phyloP scores from a whole-genome alignment of 30 jellyfish, hydroid and myxozoan genomes.

The Aurelia aurita complex sp. Pacific region DNA sequence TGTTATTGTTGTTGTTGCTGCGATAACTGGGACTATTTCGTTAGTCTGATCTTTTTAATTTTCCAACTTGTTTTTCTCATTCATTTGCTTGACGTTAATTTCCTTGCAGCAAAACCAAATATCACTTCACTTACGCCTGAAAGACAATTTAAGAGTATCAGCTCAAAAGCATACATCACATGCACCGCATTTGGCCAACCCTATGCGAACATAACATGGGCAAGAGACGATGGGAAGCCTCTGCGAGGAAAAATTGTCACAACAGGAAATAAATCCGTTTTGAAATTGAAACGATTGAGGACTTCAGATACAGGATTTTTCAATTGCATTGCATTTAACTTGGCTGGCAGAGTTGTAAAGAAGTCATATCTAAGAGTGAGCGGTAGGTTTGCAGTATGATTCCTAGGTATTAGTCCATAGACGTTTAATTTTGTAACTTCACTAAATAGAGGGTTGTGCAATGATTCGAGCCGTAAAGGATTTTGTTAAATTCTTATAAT shows the following conservation, averaged over 20 bases:
- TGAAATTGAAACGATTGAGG: conserved; percentile 33
- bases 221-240: conserved; percentile 24
- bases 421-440: too few relatives aligned
- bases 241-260: conserved; percentile 1
- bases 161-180: conserved; percentile 16
- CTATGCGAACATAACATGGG: conserved; percentile 58
- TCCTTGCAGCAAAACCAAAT: conserved; percentile 30
- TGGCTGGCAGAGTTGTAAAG: conserved; percentile 49
- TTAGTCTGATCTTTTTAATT: too few relatives aligned
- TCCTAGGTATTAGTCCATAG: too few relatives aligned
- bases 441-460: too few relatives aligned
- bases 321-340: conserved; percentile 44
- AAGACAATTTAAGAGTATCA: neutral
- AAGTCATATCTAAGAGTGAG: conserved; percentile 43
- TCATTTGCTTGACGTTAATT: neutral
- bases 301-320: conserved; percentile 35
- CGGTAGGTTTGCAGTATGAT: conserved; percentile 12
- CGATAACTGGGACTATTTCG: too few relatives aligned
- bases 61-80: too few relatives aligned
- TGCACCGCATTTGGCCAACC: conserved; percentile 40
- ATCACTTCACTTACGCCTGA: conserved; percentile 46
- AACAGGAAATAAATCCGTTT: conserved; percentile 1
- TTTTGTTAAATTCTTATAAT: too few relatives aligned
- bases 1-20: too few relatives aligned
- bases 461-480: too few relatives aligned